Percentiles rank a stretch among this genome's conserved stretches.
phyloP scores from a whole-genome alignment of 2,888 invertebrate species.

The Gymnoscelis rufifasciata region DNA sequence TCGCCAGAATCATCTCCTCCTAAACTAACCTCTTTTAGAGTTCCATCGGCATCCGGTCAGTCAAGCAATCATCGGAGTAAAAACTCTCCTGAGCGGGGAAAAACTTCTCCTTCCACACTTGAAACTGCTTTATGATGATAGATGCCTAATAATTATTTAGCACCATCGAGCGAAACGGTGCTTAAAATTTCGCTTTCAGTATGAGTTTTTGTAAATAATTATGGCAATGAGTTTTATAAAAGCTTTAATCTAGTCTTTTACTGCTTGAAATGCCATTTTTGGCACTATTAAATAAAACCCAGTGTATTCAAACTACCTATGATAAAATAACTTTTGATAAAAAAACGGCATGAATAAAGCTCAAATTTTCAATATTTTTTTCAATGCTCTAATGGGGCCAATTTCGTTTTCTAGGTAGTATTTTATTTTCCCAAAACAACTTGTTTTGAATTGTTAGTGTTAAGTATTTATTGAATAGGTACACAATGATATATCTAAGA shows the following conservation, averaged over 20 bases:
- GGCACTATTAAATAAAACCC: conserved; percentile 49
- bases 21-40: conserved; percentile 63
- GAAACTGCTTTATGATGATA: conserved; percentile 81
- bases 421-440: conserved; percentile 48
- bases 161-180: conserved; percentile 47
- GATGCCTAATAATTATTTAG: conserved; percentile 3
- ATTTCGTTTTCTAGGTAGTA: conserved; percentile 46
- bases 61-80: conserved; percentile 41
- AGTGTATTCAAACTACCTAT: conserved; percentile 45
- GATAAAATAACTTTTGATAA: conserved; percentile 19
- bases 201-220: conserved; percentile 42
- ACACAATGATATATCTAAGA: conserved; percentile 50
- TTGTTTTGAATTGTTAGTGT: conserved; percentile 56
- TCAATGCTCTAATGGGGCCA: conserved; percentile 66
- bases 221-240: conserved; percentile 63
- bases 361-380: conserved; percentile 44
- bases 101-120: conserved; percentile 71
- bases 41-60: conserved; percentile 43
- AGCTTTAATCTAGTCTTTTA: conserved; percentile 77
- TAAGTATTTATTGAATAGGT: conserved; percentile 74
- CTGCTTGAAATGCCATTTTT: conserved; percentile 65
- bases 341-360: conserved; percentile 45
- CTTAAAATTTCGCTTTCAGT: conserved; percentile 45
- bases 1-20: conserved; percentile 61
- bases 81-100: conserved; percentile 56